Evolutionary conservation across 2,113 vertebrate species (phyloP), one percentile per base, ranked within the genome.

Genomic region (Forbesichthys agassizii): DNA sequence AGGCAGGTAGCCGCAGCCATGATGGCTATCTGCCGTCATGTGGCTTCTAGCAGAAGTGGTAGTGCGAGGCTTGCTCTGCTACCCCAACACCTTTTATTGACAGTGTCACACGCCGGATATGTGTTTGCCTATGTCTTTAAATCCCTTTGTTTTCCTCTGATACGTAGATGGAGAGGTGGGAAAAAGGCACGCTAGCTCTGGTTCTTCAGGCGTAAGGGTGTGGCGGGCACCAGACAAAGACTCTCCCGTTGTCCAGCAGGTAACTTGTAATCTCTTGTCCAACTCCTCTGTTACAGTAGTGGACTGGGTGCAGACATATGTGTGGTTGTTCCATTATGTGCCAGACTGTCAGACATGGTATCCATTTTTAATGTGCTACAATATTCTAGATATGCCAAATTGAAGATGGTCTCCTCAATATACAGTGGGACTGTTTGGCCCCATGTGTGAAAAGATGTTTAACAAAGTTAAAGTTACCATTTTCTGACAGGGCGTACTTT

Each of bases 61-160:
- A 8, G 36, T 66, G 69, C 49, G 72, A 64, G 58, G 71, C 61
- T 33, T n/a, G 27, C 70, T 77, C 75, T 64, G 5, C 64, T 33
- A 60, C 66, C 73, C 53, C 70, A 74, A 4, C 61, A 60, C 83
- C 70, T 59, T 53, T 78, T 91, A 82, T 85, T 88, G 84, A 87
- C 85, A 82, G 58, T 86, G 88, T 90, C 90, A 53, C 69, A 5
- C 58, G 16, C 9, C 61, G 53, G 53, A n/a, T 75, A 60, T 68
- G 71, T 61, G 54, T 61, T 12, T 58, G 57, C 59, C 48, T 62
- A 20, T 65, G 62, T 13, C 4, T 20, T 59, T 60, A 12, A 61
- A 13, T 3, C 33, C 8, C 51, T 66, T 74, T 91, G 87, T 88
- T 89, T 89, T 89, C 75, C 69, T 67, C 78, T 77, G n/a, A 87